Percentiles rank a stretch among this genome's conserved stretches.
Conservation (phyloP, 2,797 vertebrate genomes). For the Psittacula echo region DNA sequence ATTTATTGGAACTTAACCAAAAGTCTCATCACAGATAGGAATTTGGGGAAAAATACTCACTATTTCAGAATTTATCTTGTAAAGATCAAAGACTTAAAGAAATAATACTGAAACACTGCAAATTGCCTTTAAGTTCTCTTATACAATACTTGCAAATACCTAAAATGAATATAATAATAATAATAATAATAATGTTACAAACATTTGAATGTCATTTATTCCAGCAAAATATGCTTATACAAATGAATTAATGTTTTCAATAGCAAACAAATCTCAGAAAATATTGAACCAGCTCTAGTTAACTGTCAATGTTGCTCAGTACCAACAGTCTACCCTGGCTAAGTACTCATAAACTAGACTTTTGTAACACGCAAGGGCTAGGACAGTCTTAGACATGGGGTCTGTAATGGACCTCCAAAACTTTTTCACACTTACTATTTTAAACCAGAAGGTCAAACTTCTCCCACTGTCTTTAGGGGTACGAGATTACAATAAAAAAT, state of each 20-base stretch:
- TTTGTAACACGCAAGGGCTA: background rate
- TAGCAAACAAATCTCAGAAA: background rate
- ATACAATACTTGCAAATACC: background rate
- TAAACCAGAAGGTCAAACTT: background rate
- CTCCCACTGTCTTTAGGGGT: fast-evolving
- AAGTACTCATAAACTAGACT: background rate
- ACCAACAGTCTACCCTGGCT: background rate
- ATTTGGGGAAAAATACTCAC: background rate
- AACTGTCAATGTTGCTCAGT: background rate
- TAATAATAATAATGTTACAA: background rate
- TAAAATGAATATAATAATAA: background rate
- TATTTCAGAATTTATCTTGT: background rate
- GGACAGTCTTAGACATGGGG: fast-evolving
- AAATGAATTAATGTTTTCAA: background rate
- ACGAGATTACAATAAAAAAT: background rate
- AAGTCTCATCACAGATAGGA: background rate
- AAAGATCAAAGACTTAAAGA: background rate
- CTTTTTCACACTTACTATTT: background rate
- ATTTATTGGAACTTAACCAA: background rate
- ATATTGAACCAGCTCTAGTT: background rate
- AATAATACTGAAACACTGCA: background rate
- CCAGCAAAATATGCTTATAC: background rate
- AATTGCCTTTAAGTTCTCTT: background rate
- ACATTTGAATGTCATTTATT: background rate
- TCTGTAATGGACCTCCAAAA: background rate